A percentile compares a stretch with the other conserved stretches of the same genome.
Evolutionary conservation across 2,797 vertebrate species (phyloP).

Genomic region (Enteromius paludinosus): DNA sequence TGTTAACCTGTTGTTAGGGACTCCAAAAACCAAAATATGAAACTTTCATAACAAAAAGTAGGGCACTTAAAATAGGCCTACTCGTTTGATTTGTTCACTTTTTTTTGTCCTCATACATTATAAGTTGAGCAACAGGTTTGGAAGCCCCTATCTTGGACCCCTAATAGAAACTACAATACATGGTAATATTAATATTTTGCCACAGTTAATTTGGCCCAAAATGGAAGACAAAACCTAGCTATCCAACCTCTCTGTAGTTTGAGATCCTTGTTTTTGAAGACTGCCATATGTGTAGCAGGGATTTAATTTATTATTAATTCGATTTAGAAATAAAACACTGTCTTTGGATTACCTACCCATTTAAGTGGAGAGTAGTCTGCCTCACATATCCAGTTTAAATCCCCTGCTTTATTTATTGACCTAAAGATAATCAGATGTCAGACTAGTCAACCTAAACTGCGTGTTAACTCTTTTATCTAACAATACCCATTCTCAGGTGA

Average conservation of each 20-base stretch:
- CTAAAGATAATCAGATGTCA: slow-evolving; percentile 31
- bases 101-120: not conserved
- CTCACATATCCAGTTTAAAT: not conserved
- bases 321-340: slow-evolving; percentile 8
- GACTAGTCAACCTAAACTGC: slow-evolving; percentile 9
- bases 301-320: not conserved
- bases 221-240: not conserved
- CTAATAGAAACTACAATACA: not conserved
- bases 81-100: too few relatives aligned
- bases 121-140: not conserved
- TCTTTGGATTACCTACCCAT: not conserved
- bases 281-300: not conserved
- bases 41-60: too few relatives aligned
- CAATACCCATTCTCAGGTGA: not conserved
- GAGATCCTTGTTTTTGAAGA: slow-evolving; percentile 7
- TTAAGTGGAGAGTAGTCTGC: not conserved
- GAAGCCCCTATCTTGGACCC: too few relatives aligned
- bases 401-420: slow-evolving; percentile 25
- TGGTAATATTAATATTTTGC: not conserved
- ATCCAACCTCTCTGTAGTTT: not conserved
- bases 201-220: not conserved
- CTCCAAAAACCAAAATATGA: too few relatives aligned
- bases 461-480: slow-evolving; percentile 25
- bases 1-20: too few relatives aligned
- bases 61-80: too few relatives aligned